These are phyloP conservation scores for Scrobipalpa atriplicella DNA, from an alignment of 2,888 invertebrate genomes.

Conservation along the genomic window DNA sequence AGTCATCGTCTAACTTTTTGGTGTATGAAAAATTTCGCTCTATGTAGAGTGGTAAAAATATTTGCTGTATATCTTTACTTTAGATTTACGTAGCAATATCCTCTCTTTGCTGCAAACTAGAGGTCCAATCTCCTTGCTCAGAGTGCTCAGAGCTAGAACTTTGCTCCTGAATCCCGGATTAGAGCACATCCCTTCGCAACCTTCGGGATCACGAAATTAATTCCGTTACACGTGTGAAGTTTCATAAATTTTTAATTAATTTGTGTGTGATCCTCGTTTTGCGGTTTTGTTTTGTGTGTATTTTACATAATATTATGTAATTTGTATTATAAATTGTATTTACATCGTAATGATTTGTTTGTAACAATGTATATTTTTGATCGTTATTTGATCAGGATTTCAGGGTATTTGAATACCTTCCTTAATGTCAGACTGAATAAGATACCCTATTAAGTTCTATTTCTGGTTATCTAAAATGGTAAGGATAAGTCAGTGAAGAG, in stretches of 20 bases:
- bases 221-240: slow-evolving; percentile 24
- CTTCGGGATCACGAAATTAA: slow-evolving; percentile 19
- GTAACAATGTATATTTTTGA: too few species aligned
- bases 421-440: too few species aligned
- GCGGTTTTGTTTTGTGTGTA: not conserved
- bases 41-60: too few species aligned
- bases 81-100: not conserved
- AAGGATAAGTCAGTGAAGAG: too few species aligned
- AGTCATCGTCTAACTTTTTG: too few species aligned
- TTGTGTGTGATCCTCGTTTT: slow-evolving; percentile 2
- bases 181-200: slow-evolving; percentile 20
- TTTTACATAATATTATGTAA: not conserved
- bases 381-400: too few species aligned
- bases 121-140: slow-evolving; percentile 10
- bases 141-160: not conserved
- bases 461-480: too few species aligned
- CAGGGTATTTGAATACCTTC: too few species aligned
- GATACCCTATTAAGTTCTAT: too few species aligned
- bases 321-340: not conserved
- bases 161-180: slow-evolving; percentile 9
- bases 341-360: not conserved
- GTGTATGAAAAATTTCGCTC: too few species aligned
- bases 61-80: not conserved
- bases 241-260: slow-evolving; percentile 22
- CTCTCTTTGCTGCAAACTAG: not conserved